Conservation (phyloP, 2,888 invertebrate species). For the Melanostoma mellinum region DNA sequence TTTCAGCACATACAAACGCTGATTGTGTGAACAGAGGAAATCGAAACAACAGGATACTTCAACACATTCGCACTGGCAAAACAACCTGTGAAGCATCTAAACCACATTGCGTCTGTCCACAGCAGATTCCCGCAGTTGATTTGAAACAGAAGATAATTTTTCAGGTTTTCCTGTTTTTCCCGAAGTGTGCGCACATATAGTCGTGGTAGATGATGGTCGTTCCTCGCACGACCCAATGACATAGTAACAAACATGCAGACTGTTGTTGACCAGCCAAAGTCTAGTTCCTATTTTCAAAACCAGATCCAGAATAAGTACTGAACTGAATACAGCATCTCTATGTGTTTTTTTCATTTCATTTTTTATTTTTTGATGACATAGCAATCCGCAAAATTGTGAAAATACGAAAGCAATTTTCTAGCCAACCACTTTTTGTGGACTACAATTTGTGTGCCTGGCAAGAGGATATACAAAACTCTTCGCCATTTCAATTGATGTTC, state of each 20-base stretch:
- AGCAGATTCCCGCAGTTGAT: no score
- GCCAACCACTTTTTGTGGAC: constrained; percentile 24
- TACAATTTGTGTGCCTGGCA: constrained; percentile 2
- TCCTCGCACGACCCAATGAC: background rate
- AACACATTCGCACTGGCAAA: no score
- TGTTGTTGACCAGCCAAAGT: background rate
- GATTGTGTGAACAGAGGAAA: no score
- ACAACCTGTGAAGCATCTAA: no score
- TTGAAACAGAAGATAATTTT: no score
- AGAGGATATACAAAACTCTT: constrained; percentile 9
- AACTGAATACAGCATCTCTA: constrained; percentile 9
- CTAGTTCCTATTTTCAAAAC: constrained; percentile 19
- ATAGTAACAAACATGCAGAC: constrained; percentile 19
- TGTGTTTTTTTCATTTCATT: background rate
- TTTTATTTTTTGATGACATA: constrained; percentile 49
- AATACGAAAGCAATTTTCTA: constrained; percentile 52
- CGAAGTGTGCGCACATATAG: no score
- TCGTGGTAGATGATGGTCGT: no score
- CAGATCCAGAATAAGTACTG: constrained; percentile 4
- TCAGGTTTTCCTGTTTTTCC: no score
- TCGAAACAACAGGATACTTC: no score
- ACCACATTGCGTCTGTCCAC: no score
- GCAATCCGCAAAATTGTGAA: constrained; percentile 60
- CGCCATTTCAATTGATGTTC: constrained; percentile 32
- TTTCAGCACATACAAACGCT: no score